Percentiles rank a stretch among this genome's conserved stretches.
phyloP scores from a whole-genome alignment of 2,888 invertebrate genomes.

The Atherix ibis region DNA sequence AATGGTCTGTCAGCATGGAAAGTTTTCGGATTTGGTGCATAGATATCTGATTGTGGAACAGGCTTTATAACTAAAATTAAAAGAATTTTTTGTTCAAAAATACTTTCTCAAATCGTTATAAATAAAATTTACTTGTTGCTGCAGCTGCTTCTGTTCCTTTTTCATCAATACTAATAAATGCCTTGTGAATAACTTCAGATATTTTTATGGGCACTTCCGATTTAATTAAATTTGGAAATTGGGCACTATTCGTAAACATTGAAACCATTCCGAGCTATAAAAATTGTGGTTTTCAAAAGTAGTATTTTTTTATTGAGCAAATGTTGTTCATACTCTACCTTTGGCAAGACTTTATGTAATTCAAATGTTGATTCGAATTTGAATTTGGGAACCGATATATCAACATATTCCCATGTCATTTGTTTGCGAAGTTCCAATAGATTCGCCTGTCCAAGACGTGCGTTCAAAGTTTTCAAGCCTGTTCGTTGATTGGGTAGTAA shows the following conservation, averaged over 20 bases:
- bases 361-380: too few relatives aligned
- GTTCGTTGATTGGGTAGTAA: slow-evolving; percentile 48
- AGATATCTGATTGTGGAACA: too few relatives aligned
- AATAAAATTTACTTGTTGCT: slow-evolving; percentile 53
- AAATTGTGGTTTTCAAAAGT: slow-evolving; percentile 17
- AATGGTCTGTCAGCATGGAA: too few relatives aligned
- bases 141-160: too few relatives aligned
- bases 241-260: slow-evolving; percentile 44
- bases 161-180: too few relatives aligned
- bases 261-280: slow-evolving; percentile 50
- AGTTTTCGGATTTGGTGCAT: too few relatives aligned
- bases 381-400: slow-evolving; percentile 57
- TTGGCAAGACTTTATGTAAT: slow-evolving; percentile 41
- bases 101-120: too few relatives aligned
- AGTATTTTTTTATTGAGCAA: too few relatives aligned
- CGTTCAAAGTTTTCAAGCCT: slow-evolving; percentile 46
- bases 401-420: slow-evolving; percentile 39
- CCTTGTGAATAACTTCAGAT: too few relatives aligned
- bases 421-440: slow-evolving; percentile 35
- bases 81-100: too few relatives aligned
- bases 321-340: slow-evolving; percentile 43
- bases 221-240: slow-evolving; percentile 48
- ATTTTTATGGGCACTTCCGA: slow-evolving; percentile 37
- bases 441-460: slow-evolving; percentile 40
- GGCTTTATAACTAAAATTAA: too few relatives aligned